phyloP scores from a whole-genome alignment of 2,888 invertebrate species.

The Lomographa bimaculata region DNA sequence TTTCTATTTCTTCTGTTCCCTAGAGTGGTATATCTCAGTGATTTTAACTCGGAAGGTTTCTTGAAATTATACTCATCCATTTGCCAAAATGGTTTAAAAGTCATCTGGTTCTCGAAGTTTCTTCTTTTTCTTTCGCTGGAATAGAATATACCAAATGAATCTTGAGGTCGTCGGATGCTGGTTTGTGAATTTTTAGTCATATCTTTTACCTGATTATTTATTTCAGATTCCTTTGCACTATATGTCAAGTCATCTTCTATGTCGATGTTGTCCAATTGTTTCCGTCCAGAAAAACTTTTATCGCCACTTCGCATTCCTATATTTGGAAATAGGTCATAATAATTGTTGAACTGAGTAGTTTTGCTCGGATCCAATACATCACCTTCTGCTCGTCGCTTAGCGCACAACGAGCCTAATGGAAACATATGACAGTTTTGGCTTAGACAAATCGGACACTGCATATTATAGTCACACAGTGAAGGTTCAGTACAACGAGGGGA shows the following conservation, averaged over 20 bases:
- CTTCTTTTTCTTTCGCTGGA: slow-evolving; percentile 56
- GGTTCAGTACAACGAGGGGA: slow-evolving; percentile 7
- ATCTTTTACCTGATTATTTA: slow-evolving; percentile 45
- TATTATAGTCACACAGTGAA: slow-evolving; percentile 32
- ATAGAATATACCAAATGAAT: slow-evolving; percentile 47
- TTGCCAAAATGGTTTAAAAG: slow-evolving; percentile 65
- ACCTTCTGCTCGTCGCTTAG: slow-evolving; percentile 29
- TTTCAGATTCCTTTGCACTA: slow-evolving; percentile 31
- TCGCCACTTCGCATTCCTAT: slow-evolving; percentile 48
- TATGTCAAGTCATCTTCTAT: slow-evolving; percentile 13
- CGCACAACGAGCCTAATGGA: slow-evolving; percentile 18
- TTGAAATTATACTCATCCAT: slow-evolving; percentile 48
- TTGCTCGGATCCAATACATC: slow-evolving; percentile 32
- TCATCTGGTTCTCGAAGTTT: slow-evolving; percentile 42
- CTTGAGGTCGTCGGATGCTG: slow-evolving; percentile 38
- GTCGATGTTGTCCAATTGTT: slow-evolving; percentile 18
- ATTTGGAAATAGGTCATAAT: slow-evolving; percentile 53
- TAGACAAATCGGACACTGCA: slow-evolving; percentile 33
- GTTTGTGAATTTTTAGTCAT: slow-evolving; percentile 31
- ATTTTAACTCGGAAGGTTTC: slow-evolving; percentile 48
- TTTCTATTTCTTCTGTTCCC: slow-evolving; percentile 43
- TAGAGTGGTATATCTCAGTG: slow-evolving; percentile 64
- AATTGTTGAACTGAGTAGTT: slow-evolving; percentile 41
- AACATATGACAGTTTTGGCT: slow-evolving; percentile 26
- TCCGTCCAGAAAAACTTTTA: slow-evolving; percentile 25